These are phyloP conservation scores for Akabosia matsudoensis DNA, from an alignment of 1,140 invertebrate species.

Conservation along the genomic window DNA sequence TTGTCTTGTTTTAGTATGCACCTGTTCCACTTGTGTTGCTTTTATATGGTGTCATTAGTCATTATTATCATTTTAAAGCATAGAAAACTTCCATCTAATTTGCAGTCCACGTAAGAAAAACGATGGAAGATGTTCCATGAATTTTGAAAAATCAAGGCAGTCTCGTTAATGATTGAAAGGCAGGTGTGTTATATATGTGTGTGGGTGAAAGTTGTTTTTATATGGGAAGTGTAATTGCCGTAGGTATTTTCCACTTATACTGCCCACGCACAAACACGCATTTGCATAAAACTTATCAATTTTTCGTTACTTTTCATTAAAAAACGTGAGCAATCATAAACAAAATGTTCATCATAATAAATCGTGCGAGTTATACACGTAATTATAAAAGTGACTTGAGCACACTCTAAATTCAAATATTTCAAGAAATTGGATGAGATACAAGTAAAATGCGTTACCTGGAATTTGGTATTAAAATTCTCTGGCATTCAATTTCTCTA, in stretches of 20 bases:
- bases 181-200: background rate
- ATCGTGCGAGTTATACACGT: background rate
- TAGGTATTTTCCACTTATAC: background rate
- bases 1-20: too few species aligned
- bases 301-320: background rate
- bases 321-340: background rate
- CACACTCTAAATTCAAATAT: background rate
- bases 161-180: background rate
- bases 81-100: too few species aligned
- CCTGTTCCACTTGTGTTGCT: too few species aligned
- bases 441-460: conserved; percentile 11
- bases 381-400: background rate
- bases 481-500: background rate
- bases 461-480: conserved; percentile 22
- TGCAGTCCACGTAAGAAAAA: too few species aligned
- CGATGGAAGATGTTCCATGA: too few species aligned
- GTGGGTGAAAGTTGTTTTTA: background rate
- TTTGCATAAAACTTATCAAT: background rate
- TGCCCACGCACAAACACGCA: background rate
- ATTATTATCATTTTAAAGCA: too few species aligned
- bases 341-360: background rate
- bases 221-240: background rate
- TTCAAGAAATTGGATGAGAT: background rate
- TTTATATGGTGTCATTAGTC: too few species aligned
- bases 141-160: background rate